Evolutionary conservation across 1,140 invertebrate genomes (phyloP), one percentile per base, ranked within the genome.

Genomic region (Argopecten irradians): DNA sequence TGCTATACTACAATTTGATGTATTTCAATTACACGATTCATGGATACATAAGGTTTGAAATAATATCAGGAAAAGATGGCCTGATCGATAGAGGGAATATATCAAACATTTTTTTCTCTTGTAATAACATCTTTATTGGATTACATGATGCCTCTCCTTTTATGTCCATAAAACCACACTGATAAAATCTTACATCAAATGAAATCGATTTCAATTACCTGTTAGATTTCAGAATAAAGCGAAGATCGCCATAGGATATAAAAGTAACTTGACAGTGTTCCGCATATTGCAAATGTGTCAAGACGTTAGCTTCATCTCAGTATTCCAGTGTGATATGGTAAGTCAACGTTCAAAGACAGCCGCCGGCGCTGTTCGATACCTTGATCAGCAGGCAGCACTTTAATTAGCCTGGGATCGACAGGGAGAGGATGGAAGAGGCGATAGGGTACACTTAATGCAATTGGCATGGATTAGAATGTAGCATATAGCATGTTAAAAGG

Each of bases 201-300:
- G 55, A 71, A 71, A 71, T 71, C n/a, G 55, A 71, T 71, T 71
- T 71, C 55, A 71, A 71, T 71, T n/a, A 28, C 55, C 8, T 71
- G 55, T 28, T 71, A 71, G n/a, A 16, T 39, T 39, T 71, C 28
- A n/a, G 28, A 28, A 71, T 28, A 11, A 71, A 46, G 1, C 19
- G 43, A 8, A 8, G 9, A 46, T 71, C 28, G 55, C 1, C 28
- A 28, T 71, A 28, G 22, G 22, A 28, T 28, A 71, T 71, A 5
- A 71, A 7, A 71, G n/a, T n/a, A n/a, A n/a, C 22, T 28, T 28
- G 22, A 28, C 16, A 11, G 13, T 19, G 22, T 46, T 13, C 22
- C 43, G 22, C 3, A 2, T 2, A 46, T 46, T 2, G 1, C 22
- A 11, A 46, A 22, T 19, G n/a, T 22, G 43, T 46, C 22, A 46